phyloP scores from a whole-genome alignment of 2,888 invertebrate species.

The Empis livida region DNA sequence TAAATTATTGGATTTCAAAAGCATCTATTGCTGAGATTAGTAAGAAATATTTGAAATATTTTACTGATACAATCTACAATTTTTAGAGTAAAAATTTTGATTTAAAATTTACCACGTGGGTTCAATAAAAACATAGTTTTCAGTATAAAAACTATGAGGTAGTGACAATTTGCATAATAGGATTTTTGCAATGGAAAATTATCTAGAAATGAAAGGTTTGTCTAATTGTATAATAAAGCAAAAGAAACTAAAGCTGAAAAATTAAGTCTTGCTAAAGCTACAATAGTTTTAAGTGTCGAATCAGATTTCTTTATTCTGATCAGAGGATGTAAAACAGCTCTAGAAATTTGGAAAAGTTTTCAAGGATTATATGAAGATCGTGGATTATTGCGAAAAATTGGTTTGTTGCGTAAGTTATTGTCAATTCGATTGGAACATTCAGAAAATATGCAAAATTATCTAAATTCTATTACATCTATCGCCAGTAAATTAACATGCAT shows the following conservation, averaged over 20 bases:
- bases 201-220: neutral
- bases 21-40: no score
- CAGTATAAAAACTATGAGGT: neutral
- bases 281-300: neutral
- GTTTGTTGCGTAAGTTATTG: slow-evolving; percentile 5
- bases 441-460: slow-evolving; percentile 7
- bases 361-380: slow-evolving; percentile 7
- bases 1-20: no score
- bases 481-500: slow-evolving; percentile 5
- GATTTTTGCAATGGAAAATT: neutral
- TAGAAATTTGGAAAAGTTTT: neutral
- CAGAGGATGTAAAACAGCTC: neutral
- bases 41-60: no score
- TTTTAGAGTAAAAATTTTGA: no score
- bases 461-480: slow-evolving; percentile 4
- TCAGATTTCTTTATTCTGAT: neutral
- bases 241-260: neutral
- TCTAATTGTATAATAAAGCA: neutral
- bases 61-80: no score
- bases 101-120: no score
- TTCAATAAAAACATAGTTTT: neutral
- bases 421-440: slow-evolving; percentile 7
- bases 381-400: slow-evolving; percentile 6
- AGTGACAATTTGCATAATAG: neutral
- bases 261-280: neutral